These are phyloP conservation scores for Schrankia costaestrigalis DNA, from an alignment of 2,888 invertebrate species.

Conservation along the genomic window DNA sequence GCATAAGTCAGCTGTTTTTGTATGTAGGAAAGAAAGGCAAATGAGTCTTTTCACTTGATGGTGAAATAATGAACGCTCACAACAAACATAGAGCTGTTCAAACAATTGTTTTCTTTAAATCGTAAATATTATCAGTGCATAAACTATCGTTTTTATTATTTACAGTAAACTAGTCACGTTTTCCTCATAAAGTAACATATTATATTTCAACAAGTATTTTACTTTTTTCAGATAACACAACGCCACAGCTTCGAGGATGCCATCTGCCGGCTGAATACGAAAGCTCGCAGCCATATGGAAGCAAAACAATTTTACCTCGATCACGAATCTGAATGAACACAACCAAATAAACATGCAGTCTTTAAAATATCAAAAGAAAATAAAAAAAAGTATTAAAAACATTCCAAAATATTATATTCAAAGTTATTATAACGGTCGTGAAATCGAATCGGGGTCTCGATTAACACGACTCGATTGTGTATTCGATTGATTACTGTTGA, in stretches of 20 bases:
- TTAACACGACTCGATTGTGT: slow-evolving; percentile 39
- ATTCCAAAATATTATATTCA: slow-evolving; percentile 9
- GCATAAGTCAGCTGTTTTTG: too few species aligned
- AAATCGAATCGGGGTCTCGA: slow-evolving; percentile 47
- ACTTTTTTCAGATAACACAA: slow-evolving; percentile 68
- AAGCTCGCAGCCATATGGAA: slow-evolving; percentile 46
- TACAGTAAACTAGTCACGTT: too few species aligned
- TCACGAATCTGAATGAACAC: slow-evolving; percentile 45
- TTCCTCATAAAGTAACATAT: too few species aligned
- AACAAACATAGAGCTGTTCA: too few species aligned
- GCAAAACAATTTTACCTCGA: slow-evolving; percentile 56
- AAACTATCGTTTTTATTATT: too few species aligned
- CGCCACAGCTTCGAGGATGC: slow-evolving; percentile 48
- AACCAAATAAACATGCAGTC: slow-evolving; percentile 38
- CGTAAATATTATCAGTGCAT: too few species aligned
- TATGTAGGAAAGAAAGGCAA: too few species aligned
- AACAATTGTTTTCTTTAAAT: too few species aligned
- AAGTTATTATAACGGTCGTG: slow-evolving; percentile 30
- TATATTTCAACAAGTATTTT: neutral
- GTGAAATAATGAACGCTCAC: too few species aligned
- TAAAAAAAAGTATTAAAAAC: slow-evolving; percentile 4
- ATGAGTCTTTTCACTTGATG: too few species aligned
- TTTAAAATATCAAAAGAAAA: slow-evolving; percentile 8
- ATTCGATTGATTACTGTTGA: slow-evolving; percentile 22
- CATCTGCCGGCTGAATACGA: slow-evolving; percentile 46